Percentiles rank a stretch among this genome's conserved stretches.
Conservation (phyloP, 2,888 invertebrate species). For the Napeogenes inachia region DNA sequence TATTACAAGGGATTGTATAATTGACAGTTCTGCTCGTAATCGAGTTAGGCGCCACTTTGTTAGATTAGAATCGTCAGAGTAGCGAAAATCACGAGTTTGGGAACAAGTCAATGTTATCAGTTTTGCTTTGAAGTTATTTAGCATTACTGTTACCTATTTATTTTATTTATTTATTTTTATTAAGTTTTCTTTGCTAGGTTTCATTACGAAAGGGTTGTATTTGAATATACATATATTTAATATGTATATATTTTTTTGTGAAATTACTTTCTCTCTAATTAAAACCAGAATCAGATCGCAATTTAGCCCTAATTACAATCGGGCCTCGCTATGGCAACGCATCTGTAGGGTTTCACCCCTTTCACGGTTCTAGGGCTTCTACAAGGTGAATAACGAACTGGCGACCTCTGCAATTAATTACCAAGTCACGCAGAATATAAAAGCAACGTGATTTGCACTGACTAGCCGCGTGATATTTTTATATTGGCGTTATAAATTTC, state of each 20-base stretch:
- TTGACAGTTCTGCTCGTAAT: constrained; percentile 39
- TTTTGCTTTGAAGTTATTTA: neutral
- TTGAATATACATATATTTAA: too few species aligned
- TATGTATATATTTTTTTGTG: constrained; percentile 2
- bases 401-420: constrained; percentile 28
- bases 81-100: constrained; percentile 23
- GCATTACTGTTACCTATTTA: neutral
- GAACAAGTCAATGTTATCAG: constrained; percentile 6
- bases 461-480: constrained; percentile 10
- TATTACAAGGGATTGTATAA: constrained; percentile 37
- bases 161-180: neutral
- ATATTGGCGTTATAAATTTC: constrained; percentile 6
- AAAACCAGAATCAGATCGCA: constrained; percentile 11
- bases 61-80: constrained; percentile 34
- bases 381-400: constrained; percentile 37
- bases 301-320: constrained; percentile 24
- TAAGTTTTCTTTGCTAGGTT: neutral
- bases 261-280: constrained; percentile 4
- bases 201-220: neutral
- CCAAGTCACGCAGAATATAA: constrained; percentile 11
- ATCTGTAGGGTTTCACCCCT: constrained; percentile 47
- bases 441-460: constrained; percentile 11
- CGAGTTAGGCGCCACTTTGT: constrained; percentile 39
- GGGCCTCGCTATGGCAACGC: constrained; percentile 29
- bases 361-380: constrained; percentile 47